Evolutionary conservation across 2,888 invertebrate genomes (phyloP), one percentile per base, ranked within the genome.

Genomic region (Megaustenia siamemsis): DNA sequence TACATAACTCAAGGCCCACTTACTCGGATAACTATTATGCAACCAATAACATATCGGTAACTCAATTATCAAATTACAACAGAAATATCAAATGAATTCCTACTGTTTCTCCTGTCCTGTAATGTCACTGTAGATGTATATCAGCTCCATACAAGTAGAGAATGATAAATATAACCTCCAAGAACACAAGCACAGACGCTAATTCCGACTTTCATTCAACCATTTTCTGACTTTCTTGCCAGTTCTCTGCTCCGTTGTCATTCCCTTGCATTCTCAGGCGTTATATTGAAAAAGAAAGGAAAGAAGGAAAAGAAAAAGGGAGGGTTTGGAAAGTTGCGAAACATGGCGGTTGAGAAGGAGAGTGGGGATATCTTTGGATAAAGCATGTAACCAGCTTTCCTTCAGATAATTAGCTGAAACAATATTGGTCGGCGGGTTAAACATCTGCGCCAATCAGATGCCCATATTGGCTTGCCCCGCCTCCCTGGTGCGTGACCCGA

Each of bases 381-480:
- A 45, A 60, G 43, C n/a, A 78, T 63, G 66, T 15, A 78, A 66
- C 63, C 78, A 60, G 63, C 49, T 73, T 78, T 60, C 45, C 28
- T 21, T 53, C 28, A 43, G 21, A 68, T 80, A 53, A 80, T 80
- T 80, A 80, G 80, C 80, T 35, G 38, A 80, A 69, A 68, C 80
- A 80, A 80, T 80, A 80, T 80, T 80, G 80, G 80, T 69, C 69
- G n/a, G 40, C 24, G 49, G 3, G 49, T 56, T 45, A 35, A 28
- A 45, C 80, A 80, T 68, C 80, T 80, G 80, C 80, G 80, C 80
- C 80, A 69, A 80, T 80, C 80, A 80, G 80, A 66, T 63, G 38
- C 4, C 53, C 49, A 69, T 68, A 80, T 69, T 69, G 80, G 69
- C 24, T 69, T n/a, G 80, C 80, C 53, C 68, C 80, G 80, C 80